Conservation (phyloP, 2,113 vertebrate genomes). For the Arenaria interpres region DNA sequence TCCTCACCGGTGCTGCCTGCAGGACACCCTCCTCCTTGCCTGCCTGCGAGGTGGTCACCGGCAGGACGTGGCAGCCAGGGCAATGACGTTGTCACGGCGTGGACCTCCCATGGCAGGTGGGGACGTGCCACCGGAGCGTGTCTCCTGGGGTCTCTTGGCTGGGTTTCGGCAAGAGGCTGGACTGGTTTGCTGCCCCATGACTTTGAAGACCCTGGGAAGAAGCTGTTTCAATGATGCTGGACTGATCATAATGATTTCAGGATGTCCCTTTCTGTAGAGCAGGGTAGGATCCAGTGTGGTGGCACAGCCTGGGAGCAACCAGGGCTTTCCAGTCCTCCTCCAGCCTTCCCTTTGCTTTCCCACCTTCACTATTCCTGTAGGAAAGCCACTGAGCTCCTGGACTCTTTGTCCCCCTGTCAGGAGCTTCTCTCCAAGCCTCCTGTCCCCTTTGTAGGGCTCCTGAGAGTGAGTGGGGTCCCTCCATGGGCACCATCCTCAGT, state of each 20-base stretch:
- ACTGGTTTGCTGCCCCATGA: accelerated
- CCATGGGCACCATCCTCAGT: not conserved
- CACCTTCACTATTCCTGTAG: not conserved
- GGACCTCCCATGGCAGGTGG: accelerated
- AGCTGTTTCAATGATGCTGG: not conserved
- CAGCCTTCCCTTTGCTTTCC: not conserved
- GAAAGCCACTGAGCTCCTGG: not conserved
- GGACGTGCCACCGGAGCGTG: accelerated
- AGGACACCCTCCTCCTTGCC: not conserved
- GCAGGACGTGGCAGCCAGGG: not conserved
- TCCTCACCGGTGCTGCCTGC: not conserved
- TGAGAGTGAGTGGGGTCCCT: not conserved
- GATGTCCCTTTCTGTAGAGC: not conserved
- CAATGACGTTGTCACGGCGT: accelerated
- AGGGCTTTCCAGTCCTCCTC: not conserved
- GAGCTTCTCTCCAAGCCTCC: not conserved
- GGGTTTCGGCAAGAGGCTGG: not conserved
- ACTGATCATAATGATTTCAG: not conserved
- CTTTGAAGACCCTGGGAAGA: not conserved
- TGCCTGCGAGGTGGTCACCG: not conserved
- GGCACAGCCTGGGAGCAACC: not conserved
- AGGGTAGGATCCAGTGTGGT: not conserved
- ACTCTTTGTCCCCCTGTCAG: not conserved
- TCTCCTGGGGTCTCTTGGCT: not conserved
- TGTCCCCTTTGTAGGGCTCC: not conserved